A percentile compares a stretch with the other conserved stretches of the same genome.
These are phyloP conservation scores for Tachysurus fulvidraco DNA, from an alignment of 2,113 vertebrate species.

Conservation along the genomic window DNA sequence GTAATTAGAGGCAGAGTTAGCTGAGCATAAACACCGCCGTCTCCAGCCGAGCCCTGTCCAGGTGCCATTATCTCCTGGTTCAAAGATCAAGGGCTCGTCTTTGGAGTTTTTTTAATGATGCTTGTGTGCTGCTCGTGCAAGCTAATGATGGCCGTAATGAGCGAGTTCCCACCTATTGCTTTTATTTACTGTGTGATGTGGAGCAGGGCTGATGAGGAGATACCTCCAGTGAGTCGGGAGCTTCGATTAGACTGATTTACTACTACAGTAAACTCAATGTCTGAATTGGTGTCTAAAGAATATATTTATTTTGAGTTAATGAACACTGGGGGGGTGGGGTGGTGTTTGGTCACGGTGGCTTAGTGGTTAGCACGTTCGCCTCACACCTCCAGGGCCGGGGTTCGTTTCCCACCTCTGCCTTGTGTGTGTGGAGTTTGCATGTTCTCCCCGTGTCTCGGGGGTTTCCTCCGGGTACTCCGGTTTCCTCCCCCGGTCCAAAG, in stretches of 20 bases:
- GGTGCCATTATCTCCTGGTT: conserved; percentile 25
- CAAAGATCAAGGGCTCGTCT: conserved; percentile 39
- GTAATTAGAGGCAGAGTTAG: conserved; percentile 17
- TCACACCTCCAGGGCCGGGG: too few species aligned
- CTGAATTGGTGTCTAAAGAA: neutral
- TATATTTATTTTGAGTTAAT: too few species aligned
- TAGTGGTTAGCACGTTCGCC: too few species aligned
- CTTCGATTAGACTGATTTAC: neutral
- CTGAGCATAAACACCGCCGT: neutral
- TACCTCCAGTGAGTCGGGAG: too few species aligned
- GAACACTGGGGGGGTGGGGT: too few species aligned
- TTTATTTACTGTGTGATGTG: conserved; percentile 13
- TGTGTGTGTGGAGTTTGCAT: too few species aligned
- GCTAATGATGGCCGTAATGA: conserved; percentile 38
- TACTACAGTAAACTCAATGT: neutral
- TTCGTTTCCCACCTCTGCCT: too few species aligned
- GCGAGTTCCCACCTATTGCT: conserved; percentile 31
- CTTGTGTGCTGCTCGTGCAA: conserved; percentile 17
- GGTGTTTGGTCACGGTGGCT: too few species aligned
- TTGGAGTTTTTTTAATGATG: conserved; percentile 33
- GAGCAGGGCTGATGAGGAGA: neutral
- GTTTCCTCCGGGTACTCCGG: too few species aligned
- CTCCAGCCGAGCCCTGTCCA: neutral
- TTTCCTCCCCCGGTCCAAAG: too few species aligned
- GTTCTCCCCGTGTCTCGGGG: too few species aligned